These are phyloP conservation scores for Pterois miles DNA, from an alignment of 2,797 vertebrate genomes.

Conservation along the genomic window DNA sequence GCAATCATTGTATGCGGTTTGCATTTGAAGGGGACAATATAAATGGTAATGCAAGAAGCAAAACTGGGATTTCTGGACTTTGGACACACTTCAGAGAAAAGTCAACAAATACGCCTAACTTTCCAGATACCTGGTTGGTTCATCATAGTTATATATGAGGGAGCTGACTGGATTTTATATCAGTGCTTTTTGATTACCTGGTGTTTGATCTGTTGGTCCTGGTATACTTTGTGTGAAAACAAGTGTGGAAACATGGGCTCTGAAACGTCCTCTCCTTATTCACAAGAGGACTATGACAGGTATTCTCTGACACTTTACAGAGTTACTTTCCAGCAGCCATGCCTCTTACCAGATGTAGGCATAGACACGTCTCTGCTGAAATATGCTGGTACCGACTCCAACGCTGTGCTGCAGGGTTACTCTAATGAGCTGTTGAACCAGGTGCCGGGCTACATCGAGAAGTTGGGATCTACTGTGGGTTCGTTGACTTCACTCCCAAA, in stretches of 20 bases:
- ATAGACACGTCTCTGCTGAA: constrained; percentile 15
- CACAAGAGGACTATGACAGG: background rate
- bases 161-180: background rate
- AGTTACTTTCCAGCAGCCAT: fast-evolving
- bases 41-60: too few species aligned
- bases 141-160: background rate
- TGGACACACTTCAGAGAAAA: background rate
- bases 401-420: background rate
- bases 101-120: background rate
- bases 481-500: fast-evolving
- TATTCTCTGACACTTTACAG: background rate
- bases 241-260: constrained; percentile 11
- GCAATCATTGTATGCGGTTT: too few species aligned
- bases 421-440: background rate
- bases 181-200: background rate
- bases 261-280: fast-evolving
- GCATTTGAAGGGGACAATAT: too few species aligned
- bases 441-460: fast-evolving
- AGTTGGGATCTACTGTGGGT: background rate
- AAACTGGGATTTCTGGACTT: background rate
- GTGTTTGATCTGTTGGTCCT: fast-evolving
- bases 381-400: background rate
- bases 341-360: background rate
- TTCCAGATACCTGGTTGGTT: background rate
- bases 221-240: background rate